Evolutionary conservation across 2,888 invertebrate species (phyloP), one percentile per base, ranked within the genome.

Genomic region (Monochamus alternatus): DNA sequence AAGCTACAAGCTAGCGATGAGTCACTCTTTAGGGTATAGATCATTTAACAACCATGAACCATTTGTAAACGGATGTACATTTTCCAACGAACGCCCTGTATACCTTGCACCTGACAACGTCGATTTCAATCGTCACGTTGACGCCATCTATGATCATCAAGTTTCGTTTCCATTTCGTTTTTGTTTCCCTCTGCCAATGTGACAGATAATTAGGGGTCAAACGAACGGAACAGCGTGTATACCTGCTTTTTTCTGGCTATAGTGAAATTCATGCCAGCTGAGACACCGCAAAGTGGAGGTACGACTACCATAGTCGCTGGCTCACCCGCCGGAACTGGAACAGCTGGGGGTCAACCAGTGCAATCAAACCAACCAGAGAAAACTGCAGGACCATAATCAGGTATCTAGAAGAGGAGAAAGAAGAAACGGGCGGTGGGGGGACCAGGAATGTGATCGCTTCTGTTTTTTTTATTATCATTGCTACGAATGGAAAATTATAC

Each of bases 251-350:
- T 75, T 64, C 12, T 43, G 69, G 76, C 74, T 81, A 79, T 80
- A 85, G 85, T 85, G 85, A 85, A 83, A 83, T 85, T 85, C 78
- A 85, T 85, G 85, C 85, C 85, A 70, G 84, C 85, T 32, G 76
- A 79, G 47, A 77, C 83, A 22, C 78, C 78, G 47, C 78, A 4
- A 2, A 38, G 38, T 7, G 38, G 38, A 38, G 38, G 38, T 7
- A 38, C 38, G 2, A 38, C 4, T 7, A 7, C 73, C 31, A 75
- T 78, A 14, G 75, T 80, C 10, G 79, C 63, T 60, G 71, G 44
- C 10, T 66, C 59, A 43, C 64, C 78, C n/a, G 75, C 75, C 52
- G 60, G 77, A 22, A 22, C 22, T 30, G 68, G 76, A 63, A 52
- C 31, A 55, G 7, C 59, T 79, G 22, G 70, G 75, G 65, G 69